Base-by-base conservation (phyloP, 2,113 vertebrate genomes). In the Probosciger aterrimus region DNA sequence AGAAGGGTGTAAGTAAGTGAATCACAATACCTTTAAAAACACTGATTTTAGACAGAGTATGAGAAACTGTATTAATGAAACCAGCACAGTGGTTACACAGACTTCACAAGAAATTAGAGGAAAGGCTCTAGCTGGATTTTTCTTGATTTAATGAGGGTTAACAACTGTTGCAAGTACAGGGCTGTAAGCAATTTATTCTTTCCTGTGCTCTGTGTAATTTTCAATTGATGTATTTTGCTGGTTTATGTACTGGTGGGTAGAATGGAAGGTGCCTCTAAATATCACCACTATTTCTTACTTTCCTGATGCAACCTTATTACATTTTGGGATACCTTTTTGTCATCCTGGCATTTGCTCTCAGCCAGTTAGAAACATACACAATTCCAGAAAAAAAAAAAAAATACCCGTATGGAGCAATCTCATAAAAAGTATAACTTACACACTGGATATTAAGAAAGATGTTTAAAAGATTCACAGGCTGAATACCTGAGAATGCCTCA, bases 241-340 rank as follows among this genome's bases (percentile, higher is more conserved):
- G 1, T 39, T 31, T 74, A 7, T 16, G 31, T 24, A 44, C 9
- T 25, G 53, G 2, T 10, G 12, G 10, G 9, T 37, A 44, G 20
- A 50, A 50, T 4, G 14, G 22, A 30, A 41, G 37, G 8, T 15
- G 41, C 43, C 35, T 37, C 33, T 28, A 31, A 86, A 4, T 28
- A 62, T 2, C 47, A 27, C 17, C 14, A 7, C 33, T 41, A 20
- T 18, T 88, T 55, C 43, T 44, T 59, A 52, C 33, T 41, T 75
- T 35, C 28, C 67, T 11, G 11, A 37, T 23, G 44, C 18, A 46
- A 16, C 18, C 46, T 82, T 2, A 0, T 0, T 52, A 49, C 5
- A 10, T 25, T 75, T 17, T 63, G 50, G 37, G 57, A 46, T 25
- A 14, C 37, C 30, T 73, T 67, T 67, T 35, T 60, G 44, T 11